Percentiles rank a stretch among this genome's conserved stretches.
These are phyloP conservation scores for Ladona fulva DNA, from an alignment of 1,140 invertebrate species.

Conservation along the genomic window DNA sequence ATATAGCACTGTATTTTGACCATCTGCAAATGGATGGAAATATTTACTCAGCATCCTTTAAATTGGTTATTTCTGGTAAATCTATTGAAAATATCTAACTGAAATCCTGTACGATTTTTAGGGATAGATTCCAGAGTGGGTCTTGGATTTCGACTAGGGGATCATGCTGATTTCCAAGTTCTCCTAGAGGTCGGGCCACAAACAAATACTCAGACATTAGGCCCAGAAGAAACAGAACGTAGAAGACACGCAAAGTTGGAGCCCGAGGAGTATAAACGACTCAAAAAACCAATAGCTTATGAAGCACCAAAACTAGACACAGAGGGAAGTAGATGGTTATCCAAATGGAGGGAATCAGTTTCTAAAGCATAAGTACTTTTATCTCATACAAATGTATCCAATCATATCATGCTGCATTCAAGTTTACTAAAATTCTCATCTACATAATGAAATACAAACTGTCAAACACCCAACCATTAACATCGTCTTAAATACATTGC, in stretches of 20 bases:
- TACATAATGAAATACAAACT: too few relatives aligned
- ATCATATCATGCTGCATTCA: background rate
- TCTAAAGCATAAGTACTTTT: background rate
- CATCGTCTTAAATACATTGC: too few relatives aligned
- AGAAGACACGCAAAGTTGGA: background rate
- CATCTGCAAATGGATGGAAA: too few relatives aligned
- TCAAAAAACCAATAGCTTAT: too few relatives aligned
- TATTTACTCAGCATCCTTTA: too few relatives aligned
- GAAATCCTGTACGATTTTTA: slow-evolving; percentile 31
- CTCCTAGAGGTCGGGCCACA: slow-evolving; percentile 68
- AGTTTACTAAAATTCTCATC: too few relatives aligned
- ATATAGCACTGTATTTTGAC: too few relatives aligned
- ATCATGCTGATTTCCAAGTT: slow-evolving; percentile 71
- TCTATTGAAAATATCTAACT: slow-evolving; percentile 4
- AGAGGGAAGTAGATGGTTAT: background rate
- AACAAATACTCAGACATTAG: slow-evolving; percentile 51
- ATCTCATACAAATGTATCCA: background rate
- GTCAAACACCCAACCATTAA: too few relatives aligned
- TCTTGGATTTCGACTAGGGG: slow-evolving; percentile 65
- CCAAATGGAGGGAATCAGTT: background rate
- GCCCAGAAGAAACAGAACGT: slow-evolving; percentile 25
- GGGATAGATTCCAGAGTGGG: slow-evolving; percentile 70
- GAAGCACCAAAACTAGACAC: background rate
- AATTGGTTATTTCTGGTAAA: too few relatives aligned
- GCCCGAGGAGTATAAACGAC: too few relatives aligned